Conservation (phyloP, 2,797 vertebrate species). For the Anableps anableps region DNA sequence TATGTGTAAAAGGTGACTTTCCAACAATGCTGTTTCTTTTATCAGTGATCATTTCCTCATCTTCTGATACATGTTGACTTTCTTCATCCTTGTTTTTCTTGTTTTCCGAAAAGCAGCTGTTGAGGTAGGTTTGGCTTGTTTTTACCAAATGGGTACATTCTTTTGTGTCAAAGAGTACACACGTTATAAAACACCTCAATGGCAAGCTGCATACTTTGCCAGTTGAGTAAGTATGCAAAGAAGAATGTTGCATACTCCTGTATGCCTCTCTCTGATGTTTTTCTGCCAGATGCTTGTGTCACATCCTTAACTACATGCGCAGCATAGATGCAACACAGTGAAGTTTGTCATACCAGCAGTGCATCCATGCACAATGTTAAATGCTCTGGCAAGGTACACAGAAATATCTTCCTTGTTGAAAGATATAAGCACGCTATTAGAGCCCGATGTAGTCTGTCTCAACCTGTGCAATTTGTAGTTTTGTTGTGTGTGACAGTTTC, state of each 20-base stretch:
- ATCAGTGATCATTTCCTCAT: neutral
- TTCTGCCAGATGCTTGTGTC: neutral
- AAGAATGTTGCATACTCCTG: constrained; percentile 1
- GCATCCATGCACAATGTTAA: neutral
- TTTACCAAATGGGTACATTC: neutral
- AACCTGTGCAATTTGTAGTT: neutral
- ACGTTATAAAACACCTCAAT: neutral
- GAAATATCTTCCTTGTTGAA: neutral
- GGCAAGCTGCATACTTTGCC: neutral
- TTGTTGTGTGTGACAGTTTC: neutral
- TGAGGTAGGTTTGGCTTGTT: neutral
- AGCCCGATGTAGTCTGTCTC: constrained; percentile 12
- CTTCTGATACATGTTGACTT: neutral
- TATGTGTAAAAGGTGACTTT: neutral
- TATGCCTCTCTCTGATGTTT: neutral
- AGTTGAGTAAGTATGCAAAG: constrained; percentile 6
- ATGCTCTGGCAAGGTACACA: neutral
- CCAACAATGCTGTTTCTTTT: neutral
- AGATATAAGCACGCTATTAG: neutral
- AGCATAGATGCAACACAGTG: constrained; percentile 12
- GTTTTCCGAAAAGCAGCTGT: neutral
- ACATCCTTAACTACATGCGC: constrained; percentile 3
- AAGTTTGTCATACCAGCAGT: neutral
- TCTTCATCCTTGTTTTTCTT: neutral
- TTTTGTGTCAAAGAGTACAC: constrained; percentile 4